These are phyloP conservation scores for Theretra japonica DNA, from an alignment of 2,888 invertebrate genomes.

Conservation along the genomic window DNA sequence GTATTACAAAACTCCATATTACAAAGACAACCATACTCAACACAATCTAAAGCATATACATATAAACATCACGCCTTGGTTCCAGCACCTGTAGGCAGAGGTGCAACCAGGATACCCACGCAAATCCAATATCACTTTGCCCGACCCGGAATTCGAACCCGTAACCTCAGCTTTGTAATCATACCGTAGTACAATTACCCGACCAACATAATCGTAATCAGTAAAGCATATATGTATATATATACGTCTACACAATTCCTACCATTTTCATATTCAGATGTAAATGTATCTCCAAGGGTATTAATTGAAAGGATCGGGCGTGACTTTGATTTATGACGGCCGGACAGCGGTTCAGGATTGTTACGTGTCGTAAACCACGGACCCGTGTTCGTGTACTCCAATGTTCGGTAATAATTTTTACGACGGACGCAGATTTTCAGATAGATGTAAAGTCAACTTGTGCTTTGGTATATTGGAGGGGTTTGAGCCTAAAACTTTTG, in stretches of 20 bases:
- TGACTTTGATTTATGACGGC: conserved; percentile 45
- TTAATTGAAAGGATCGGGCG: conserved; percentile 45
- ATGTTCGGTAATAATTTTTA: conserved; percentile 8
- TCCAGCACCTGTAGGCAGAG: too few species aligned
- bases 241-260: conserved; percentile 29
- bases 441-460: not conserved
- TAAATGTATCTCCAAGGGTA: conserved; percentile 40
- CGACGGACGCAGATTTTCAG: conserved; percentile 19
- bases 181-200: too few species aligned
- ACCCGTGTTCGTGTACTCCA: not conserved
- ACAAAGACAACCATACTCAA: not conserved
- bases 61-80: too few species aligned
- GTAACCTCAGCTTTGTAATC: too few species aligned
- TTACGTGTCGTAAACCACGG: conserved; percentile 25
- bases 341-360: conserved; percentile 28
- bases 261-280: conserved; percentile 44
- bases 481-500: not conserved
- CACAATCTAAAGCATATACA: not conserved
- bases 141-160: too few species aligned
- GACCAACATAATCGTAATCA: too few species aligned
- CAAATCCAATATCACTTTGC: too few species aligned
- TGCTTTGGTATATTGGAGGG: not conserved
- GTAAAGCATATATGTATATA: too few species aligned
- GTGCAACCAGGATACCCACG: too few species aligned
- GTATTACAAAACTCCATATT: too few species aligned